Conservation (phyloP, 2,113 vertebrate genomes). For the Chloroceryle aenea region DNA sequence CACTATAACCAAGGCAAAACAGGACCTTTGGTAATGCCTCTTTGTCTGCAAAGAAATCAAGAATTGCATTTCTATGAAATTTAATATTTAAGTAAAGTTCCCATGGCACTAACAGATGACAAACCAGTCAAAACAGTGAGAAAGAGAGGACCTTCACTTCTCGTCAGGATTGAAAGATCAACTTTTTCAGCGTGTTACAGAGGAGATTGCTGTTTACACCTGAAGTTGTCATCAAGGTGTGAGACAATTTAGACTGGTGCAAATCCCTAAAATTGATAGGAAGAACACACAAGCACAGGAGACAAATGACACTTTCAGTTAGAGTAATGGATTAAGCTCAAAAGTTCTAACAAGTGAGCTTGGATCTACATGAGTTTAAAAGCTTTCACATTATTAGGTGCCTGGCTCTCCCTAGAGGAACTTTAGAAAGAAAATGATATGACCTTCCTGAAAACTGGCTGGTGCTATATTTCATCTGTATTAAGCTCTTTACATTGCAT, state of each 20-base stretch:
- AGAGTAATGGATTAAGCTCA: background rate
- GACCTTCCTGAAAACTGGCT: background rate
- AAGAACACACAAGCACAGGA: background rate
- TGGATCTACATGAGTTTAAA: background rate
- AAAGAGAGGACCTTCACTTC: background rate
- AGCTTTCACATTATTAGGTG: background rate
- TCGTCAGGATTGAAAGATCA: background rate
- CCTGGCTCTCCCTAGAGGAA: background rate
- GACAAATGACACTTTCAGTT: background rate
- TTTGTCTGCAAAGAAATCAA: background rate
- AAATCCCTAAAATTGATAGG: background rate
- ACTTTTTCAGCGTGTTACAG: background rate
- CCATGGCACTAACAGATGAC: background rate
- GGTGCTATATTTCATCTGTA: background rate
- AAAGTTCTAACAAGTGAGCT: background rate
- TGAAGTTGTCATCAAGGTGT: background rate
- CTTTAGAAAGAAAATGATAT: background rate
- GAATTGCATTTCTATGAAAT: background rate
- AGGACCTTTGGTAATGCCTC: background rate
- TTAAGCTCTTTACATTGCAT: background rate
- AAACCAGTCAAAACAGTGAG: background rate
- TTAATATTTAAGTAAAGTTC: background rate
- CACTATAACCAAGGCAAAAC: background rate
- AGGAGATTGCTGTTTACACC: background rate
- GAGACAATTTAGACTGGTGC: background rate